phyloP scores from a whole-genome alignment of 1,140 invertebrate genomes.

The Aphelinus certus region DNA sequence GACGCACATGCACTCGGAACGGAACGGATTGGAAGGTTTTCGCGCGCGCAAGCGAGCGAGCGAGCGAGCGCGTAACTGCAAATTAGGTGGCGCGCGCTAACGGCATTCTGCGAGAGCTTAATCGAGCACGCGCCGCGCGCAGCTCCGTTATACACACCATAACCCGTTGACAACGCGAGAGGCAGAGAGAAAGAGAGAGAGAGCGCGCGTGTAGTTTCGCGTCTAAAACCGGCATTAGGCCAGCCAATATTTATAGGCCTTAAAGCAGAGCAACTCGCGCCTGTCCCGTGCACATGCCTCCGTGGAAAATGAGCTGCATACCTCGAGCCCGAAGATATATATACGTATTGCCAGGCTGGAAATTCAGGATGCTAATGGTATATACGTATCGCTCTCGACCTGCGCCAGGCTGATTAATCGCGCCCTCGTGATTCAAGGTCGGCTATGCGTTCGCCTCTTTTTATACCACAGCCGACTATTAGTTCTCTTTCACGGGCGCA shows the following conservation, averaged over 20 bases:
- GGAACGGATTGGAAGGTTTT: background rate
- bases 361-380: too few species aligned
- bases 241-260: conserved; percentile 23
- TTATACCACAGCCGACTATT: too few species aligned
- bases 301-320: background rate
- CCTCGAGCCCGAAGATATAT: background rate
- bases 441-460: too few species aligned
- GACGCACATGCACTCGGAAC: too few species aligned
- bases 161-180: background rate
- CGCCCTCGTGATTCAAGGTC: too few species aligned
- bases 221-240: conserved; percentile 24
- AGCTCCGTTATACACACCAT: conserved; percentile 7
- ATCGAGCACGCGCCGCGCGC: conserved; percentile 13
- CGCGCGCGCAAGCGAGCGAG: background rate
- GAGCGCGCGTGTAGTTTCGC: background rate
- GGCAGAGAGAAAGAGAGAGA: too few species aligned
- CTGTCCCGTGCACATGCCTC: background rate
- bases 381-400: too few species aligned
- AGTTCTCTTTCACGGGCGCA: too few species aligned
- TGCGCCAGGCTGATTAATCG: too few species aligned
- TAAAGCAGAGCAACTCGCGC: conserved; percentile 5
- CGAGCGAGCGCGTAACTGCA: too few species aligned
- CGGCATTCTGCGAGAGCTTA: conserved; percentile 23
- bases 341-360: too few species aligned
- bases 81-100: background rate